A percentile compares a stretch with the other conserved stretches of the same genome.
These are phyloP conservation scores for Zoanthus sansibaricus DNA, from an alignment of 92 coral and sea anemone species.

Conservation along the genomic window DNA sequence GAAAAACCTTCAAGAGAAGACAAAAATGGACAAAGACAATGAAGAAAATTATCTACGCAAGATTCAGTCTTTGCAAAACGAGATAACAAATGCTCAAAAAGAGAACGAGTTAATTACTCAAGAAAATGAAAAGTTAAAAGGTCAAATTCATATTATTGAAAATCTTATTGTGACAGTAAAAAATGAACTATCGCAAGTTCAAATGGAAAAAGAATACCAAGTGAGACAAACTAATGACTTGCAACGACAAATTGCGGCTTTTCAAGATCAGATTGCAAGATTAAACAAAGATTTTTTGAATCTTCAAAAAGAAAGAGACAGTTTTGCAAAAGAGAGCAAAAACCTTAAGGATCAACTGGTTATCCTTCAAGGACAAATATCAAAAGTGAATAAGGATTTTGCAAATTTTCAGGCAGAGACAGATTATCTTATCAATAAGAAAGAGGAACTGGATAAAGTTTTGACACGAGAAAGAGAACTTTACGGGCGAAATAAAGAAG, in stretches of 20 bases:
- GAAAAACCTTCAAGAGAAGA: slow-evolving; percentile 1
- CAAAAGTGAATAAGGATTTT: slow-evolving; percentile 54
- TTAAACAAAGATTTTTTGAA: slow-evolving; percentile 52
- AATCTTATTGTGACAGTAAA: slow-evolving; percentile 48
- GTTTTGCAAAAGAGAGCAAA: slow-evolving; percentile 52
- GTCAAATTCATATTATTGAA: slow-evolving; percentile 32
- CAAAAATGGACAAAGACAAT: neutral
- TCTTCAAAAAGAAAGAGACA: slow-evolving; percentile 49
- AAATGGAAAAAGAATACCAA: slow-evolving; percentile 56
- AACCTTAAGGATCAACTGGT: slow-evolving; percentile 48
- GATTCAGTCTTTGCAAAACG: slow-evolving; percentile 48
- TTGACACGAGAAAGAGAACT: neutral
- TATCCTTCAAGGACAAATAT: slow-evolving; percentile 55
- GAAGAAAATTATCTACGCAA: slow-evolving; percentile 58
- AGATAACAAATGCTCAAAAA: neutral
- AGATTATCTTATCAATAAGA: slow-evolving; percentile 13
- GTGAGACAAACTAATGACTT: slow-evolving; percentile 52
- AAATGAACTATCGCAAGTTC: slow-evolving; percentile 55
- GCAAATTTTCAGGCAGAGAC: slow-evolving; percentile 31
- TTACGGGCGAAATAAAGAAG: slow-evolving; percentile 2
- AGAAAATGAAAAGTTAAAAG: slow-evolving; percentile 56
- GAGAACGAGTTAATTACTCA: slow-evolving; percentile 42
- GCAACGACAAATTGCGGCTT: slow-evolving; percentile 53
- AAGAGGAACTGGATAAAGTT: slow-evolving; percentile 1
- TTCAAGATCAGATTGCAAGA: slow-evolving; percentile 56